phyloP scores from a whole-genome alignment of 1,140 invertebrate species.

The Pygmarrhopalites habei region DNA sequence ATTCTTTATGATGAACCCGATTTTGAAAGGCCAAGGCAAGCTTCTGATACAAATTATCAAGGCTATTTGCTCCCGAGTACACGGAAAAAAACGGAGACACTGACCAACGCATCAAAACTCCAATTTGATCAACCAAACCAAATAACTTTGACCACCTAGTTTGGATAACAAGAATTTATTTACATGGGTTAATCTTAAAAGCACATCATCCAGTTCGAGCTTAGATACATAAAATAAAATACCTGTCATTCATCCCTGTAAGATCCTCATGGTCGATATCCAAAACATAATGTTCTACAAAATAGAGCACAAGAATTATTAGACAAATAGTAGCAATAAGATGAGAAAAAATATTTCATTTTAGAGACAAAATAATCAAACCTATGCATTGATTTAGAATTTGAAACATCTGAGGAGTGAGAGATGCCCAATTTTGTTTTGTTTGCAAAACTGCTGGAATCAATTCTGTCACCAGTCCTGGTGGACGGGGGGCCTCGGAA shows the following conservation, averaged over 20 bases:
- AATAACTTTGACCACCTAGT: conserved; percentile 32
- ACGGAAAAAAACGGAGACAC: conserved; percentile 27
- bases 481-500: conserved; percentile 29
- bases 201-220: not conserved
- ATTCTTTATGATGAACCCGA: conserved; percentile 15
- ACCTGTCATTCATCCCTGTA: not conserved
- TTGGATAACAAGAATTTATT: too few species aligned
- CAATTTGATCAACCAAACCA: conserved; percentile 32
- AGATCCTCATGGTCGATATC: not conserved
- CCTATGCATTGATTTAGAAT: conserved; percentile 33
- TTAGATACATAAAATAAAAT: not conserved
- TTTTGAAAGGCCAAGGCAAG: conserved; percentile 10
- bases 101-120: conserved; percentile 21
- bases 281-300: not conserved
- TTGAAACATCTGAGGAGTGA: conserved; percentile 12
- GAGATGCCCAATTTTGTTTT: conserved; percentile 21
- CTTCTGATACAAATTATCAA: conserved; percentile 21
- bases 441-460: conserved; percentile 34
- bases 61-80: not conserved
- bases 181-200: not conserved
- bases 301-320: not conserved
- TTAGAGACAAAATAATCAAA: not conserved
- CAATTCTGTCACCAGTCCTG: conserved; percentile 32
- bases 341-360: not conserved
- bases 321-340: not conserved